Evolutionary conservation across 2,797 vertebrate species (phyloP).

Genomic region (Protonibea diacanthus): DNA sequence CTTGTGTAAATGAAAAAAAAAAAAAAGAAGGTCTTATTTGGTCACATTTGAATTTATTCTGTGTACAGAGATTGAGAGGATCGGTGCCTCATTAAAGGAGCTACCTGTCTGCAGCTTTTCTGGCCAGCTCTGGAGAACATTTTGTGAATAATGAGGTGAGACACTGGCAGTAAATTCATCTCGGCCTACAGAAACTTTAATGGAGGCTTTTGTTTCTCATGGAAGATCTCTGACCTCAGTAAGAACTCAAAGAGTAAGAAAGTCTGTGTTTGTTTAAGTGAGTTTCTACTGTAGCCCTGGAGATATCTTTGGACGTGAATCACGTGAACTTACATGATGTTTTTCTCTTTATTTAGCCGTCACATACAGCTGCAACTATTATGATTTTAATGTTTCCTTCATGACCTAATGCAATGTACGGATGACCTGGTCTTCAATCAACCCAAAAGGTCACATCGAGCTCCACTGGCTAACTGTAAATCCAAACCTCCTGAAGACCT

Average conservation of each 20-base stretch:
- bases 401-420: too few relatives aligned
- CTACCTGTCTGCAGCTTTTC: constrained; percentile 42
- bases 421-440: too few relatives aligned
- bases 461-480: too few relatives aligned
- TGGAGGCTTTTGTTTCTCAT: constrained; percentile 55
- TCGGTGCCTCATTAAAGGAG: constrained; percentile 59
- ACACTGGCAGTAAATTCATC: constrained; percentile 51
- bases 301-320: neutral
- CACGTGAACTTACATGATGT: neutral
- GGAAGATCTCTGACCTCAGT: constrained; percentile 57
- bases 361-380: neutral
- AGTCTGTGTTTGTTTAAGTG: constrained; percentile 14
- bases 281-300: neutral
- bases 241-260: constrained; percentile 9
- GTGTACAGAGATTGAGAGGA: constrained; percentile 13
- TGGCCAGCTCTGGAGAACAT: constrained; percentile 30
- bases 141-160: constrained; percentile 66
- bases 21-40: neutral
- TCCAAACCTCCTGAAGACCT: too few relatives aligned
- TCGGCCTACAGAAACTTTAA: constrained; percentile 52
- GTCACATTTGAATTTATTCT: constrained; percentile 15
- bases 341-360: neutral
- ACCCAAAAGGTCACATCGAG: too few relatives aligned
- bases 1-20: constrained; percentile 15
- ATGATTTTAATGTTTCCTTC: neutral